phyloP scores from a whole-genome alignment of 2,888 invertebrate species.

The Desoria tigrina region DNA sequence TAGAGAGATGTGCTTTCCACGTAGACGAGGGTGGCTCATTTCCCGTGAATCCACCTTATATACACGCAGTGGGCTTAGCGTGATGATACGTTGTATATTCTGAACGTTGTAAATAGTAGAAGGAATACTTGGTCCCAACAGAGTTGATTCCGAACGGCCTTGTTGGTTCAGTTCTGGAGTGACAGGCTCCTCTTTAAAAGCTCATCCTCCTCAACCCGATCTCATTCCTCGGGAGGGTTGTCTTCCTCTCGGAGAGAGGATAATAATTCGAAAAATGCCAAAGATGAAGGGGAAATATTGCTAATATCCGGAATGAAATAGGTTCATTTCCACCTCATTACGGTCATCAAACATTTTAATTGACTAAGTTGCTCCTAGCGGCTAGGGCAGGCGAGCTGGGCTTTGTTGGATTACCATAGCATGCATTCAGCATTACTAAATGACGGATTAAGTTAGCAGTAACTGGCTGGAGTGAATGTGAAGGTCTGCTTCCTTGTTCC shows the following conservation, averaged over 20 bases:
- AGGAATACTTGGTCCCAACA: slow-evolving; percentile 4
- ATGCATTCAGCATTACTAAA: background rate
- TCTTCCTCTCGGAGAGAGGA: background rate
- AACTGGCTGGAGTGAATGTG: background rate
- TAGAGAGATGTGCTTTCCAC: too few relatives aligned
- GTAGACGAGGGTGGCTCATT: too few relatives aligned
- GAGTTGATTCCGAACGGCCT: too few relatives aligned
- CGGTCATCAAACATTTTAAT: slow-evolving; percentile 46
- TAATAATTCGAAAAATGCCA: slow-evolving; percentile 23
- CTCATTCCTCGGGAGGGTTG: too few relatives aligned
- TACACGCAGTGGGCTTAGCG: too few relatives aligned
- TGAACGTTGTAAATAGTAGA: slow-evolving; percentile 1
- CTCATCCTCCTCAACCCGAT: too few relatives aligned
- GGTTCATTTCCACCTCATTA: slow-evolving; percentile 50
- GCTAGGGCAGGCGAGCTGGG: too few relatives aligned
- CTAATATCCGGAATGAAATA: slow-evolving; percentile 47
- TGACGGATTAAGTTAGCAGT: background rate
- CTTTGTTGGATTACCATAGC: background rate
- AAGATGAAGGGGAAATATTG: slow-evolving; percentile 41
- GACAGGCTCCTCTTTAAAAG: too few relatives aligned
- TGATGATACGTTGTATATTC: too few relatives aligned
- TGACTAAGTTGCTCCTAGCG: slow-evolving; percentile 12
- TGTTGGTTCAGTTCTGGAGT: too few relatives aligned
- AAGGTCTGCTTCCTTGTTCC: too few relatives aligned
- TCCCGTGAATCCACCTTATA: too few relatives aligned